These are phyloP conservation scores for Psilopsiagon aymara DNA, from an alignment of 2,113 vertebrate species.

Conservation along the genomic window DNA sequence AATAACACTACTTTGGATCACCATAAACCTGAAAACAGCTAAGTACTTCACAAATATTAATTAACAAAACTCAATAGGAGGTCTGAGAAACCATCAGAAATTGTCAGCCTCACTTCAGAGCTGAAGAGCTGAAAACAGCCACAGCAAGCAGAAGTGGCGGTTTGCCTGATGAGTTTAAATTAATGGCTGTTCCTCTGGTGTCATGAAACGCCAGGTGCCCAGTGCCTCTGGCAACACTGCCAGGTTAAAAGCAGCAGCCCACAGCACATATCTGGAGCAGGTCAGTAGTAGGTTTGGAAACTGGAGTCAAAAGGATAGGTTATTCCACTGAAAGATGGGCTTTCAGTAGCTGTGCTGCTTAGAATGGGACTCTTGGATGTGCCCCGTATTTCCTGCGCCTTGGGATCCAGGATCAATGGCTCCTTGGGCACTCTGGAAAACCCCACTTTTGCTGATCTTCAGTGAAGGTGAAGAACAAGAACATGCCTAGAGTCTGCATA, in stretches of 20 bases:
- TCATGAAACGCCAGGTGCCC: background rate
- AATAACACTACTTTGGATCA: slow-evolving; percentile 31
- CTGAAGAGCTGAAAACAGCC: background rate
- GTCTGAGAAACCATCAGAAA: slow-evolving; percentile 27
- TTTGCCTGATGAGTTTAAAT: slow-evolving; percentile 28
- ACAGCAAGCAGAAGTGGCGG: slow-evolving; percentile 36
- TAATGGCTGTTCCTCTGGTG: background rate
- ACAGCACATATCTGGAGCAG: background rate
- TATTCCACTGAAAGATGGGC: background rate
- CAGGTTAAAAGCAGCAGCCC: background rate
- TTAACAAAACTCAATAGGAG: slow-evolving; percentile 32
- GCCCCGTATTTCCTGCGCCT: background rate
- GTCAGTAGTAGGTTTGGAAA: background rate
- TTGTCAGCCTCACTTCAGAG: slow-evolving; percentile 11
- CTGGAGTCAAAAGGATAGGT: background rate
- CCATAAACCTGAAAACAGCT: slow-evolving; percentile 10
- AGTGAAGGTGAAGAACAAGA: background rate
- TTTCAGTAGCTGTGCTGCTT: background rate
- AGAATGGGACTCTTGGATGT: background rate
- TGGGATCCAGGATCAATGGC: background rate
- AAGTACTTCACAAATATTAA: slow-evolving; percentile 50
- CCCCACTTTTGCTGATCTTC: background rate
- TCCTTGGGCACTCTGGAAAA: background rate
- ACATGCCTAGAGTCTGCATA: background rate
- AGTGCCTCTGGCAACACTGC: background rate